Base-by-base conservation (phyloP, 2,113 vertebrate genomes). In the Indicator maculatus region DNA sequence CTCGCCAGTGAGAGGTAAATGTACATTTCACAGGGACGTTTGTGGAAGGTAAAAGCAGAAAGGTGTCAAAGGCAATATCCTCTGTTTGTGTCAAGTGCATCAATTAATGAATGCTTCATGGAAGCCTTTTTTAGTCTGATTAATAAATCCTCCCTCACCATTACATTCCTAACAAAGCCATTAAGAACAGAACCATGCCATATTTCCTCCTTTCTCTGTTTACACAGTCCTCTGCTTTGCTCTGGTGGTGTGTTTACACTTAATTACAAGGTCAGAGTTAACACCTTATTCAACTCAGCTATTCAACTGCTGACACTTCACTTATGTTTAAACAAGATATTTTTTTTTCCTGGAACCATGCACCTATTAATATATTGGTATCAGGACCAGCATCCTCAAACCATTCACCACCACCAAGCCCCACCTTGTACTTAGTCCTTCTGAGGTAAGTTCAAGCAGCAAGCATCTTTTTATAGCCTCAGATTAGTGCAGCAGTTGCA, bases 11-110 rank as follows among this genome's bases (percentile, higher is more conserved):
- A 88, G 76, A 71, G 67, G 52, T 12, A 83, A 92, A 84, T 72
- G 61, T 81, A 67, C 83, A 83, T 83, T 86, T 93, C 53, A 31
- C 33, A 24, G 38, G 26, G 67, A 75, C 31, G 38, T 47, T 58
- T 67, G 71, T 78, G 67, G 60, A 52, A 88, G 78, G 47, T 28
- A 71, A 78, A 39, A 88, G 69, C 86, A 93, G 80, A 31, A 90
- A 75, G 55, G 59, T 65, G 39, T 75, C 16, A 11, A 91, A 94
- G 31, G 33, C 45, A 86, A 11, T 13, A 70, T 17, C 41, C 59
- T 70, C 52, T 27, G 63, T 76, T 83, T 79, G 30, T 67, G 44
- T 72, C 81, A 90, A 78, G 80, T 38, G 30, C 19, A 12, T 74
- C 55, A 78, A 86, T 70, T 78, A 82, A 70, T 38, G 28, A 75